These are phyloP conservation scores for Seriola rivoliana DNA, from an alignment of 2,113 vertebrate genomes.

Conservation along the genomic window DNA sequence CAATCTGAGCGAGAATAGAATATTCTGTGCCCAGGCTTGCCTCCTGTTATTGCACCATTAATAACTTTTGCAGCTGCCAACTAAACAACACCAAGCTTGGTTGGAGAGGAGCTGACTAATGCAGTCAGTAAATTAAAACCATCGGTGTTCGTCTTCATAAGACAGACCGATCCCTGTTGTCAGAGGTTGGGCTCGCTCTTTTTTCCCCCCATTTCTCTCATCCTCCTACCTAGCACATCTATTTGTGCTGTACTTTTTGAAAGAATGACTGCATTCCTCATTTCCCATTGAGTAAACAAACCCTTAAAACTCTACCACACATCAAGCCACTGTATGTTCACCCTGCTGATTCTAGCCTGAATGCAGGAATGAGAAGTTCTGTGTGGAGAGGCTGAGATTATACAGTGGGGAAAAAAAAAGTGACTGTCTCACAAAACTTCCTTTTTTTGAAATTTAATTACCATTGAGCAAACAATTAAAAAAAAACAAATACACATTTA, in stretches of 20 bases:
- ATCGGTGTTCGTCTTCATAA: conserved; percentile 68
- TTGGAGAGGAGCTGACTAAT: conserved; percentile 70
- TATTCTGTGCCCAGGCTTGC: conserved; percentile 81
- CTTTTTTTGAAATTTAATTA: not conserved
- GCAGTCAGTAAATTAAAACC: conserved; percentile 80
- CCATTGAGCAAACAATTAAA: conserved; percentile 21
- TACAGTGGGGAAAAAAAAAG: not conserved
- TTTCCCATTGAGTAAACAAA: conserved; percentile 49
- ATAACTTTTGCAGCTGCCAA: conserved; percentile 81
- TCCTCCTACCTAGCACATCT: conserved; percentile 36
- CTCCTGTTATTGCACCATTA: conserved; percentile 85
- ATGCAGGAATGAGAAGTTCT: conserved; percentile 20
- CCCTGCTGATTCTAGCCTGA: not conserved
- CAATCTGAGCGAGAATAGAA: conserved; percentile 81
- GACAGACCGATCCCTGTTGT: conserved; percentile 65
- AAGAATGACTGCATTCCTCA: conserved; percentile 50
- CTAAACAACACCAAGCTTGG: conserved; percentile 72
- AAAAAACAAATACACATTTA: not conserved
- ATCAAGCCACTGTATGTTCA: conserved; percentile 24
- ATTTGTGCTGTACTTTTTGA: conserved; percentile 46
- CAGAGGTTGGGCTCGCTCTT: conserved; percentile 43
- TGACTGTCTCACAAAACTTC: not conserved
- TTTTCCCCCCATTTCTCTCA: conserved; percentile 26
- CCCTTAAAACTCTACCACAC: conserved; percentile 28
- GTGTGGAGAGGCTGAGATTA: not conserved